Evolutionary conservation across 2,113 vertebrate species (phyloP), one percentile per base, ranked within the genome.

Genomic region (Phycodurus eques): DNA sequence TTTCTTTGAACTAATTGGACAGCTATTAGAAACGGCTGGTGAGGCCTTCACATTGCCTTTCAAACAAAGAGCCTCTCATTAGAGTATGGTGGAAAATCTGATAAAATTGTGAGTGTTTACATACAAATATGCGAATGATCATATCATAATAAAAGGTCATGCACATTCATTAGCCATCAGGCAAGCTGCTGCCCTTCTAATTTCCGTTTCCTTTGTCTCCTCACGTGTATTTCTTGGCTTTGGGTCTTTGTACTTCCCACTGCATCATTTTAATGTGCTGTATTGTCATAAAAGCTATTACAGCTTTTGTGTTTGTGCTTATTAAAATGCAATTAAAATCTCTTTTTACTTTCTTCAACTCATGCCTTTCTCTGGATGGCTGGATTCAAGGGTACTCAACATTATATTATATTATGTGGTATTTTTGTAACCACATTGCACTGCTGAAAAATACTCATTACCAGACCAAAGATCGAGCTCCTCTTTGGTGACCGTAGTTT

Each of bases 341-440:
- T 51, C 6, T 67, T 27, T 27, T 47, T 33, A 47, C 44, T 67
- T 49, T 13, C 8, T 12, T 31, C 9, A 22, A 11, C 57, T 8
- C 57, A 20, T 59, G 19, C 72, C 66, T 54, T 27, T 68, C 19
- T 68, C 4, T 22, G 22, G 68, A 62, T 54, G 80, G 61, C 72
- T 62, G 71, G 73, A 69, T 75, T 86, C 68, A 8, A 57, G 76
- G 81, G 83, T 69, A 65, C 54, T 72, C 60, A 2, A 62, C 72
- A 43, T 76, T 76, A 76, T 84, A 87, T 27, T 27, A 27, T 27
- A 27, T 83, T 87, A 83, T 27, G 11, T 89, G 88, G 87, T 90
- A 79, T 87, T 72, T 89, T 88, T 88, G 76, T 88, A 88, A 88
- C 90, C 87, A 78, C 84, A 69, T 79, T 35, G 71, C 82, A 76